Evolutionary conservation across 2,797 vertebrate genomes (phyloP).

Genomic region (Eulemur albifrons): DNA sequence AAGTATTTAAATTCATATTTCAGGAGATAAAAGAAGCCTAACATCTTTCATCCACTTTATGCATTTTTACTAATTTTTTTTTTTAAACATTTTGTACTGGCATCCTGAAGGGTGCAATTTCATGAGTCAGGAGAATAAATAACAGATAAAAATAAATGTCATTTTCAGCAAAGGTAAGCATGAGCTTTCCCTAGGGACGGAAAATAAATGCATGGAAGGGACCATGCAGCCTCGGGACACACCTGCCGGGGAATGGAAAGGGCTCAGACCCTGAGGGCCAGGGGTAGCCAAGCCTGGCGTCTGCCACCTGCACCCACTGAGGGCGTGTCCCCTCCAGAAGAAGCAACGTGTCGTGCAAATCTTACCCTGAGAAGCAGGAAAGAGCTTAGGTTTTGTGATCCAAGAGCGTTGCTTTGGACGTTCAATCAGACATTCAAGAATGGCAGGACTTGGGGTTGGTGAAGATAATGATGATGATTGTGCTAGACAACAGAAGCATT

Average conservation of each 20-base stretch:
- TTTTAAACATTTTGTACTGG: slow-evolving; percentile 52
- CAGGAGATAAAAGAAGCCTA: slow-evolving; percentile 57
- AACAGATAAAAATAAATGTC: slow-evolving; percentile 58
- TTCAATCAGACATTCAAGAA: fast-evolving
- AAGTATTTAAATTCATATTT: slow-evolving; percentile 52
- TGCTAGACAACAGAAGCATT: fast-evolving
- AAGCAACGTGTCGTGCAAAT: fast-evolving
- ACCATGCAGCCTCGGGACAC: fast-evolving
- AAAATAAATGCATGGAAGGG: background rate
- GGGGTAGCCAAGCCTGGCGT: fast-evolving
- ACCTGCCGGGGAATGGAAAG: fast-evolving
- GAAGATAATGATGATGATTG: fast-evolving
- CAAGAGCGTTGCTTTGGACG: background rate
- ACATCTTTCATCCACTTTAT: slow-evolving; percentile 37
- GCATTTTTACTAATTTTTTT: slow-evolving; percentile 65
- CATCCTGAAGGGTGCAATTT: slow-evolving; percentile 66
- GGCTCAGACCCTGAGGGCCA: too few species aligned
- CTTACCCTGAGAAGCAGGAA: fast-evolving
- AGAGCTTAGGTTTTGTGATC: fast-evolving
- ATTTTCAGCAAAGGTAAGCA: slow-evolving; percentile 30
- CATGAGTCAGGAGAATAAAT: slow-evolving; percentile 75
- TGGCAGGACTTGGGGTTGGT: background rate
- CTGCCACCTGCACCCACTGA: background rate
- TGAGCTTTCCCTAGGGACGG: background rate
- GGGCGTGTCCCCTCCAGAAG: fast-evolving